These are phyloP conservation scores for Myiozetetes cayanensis DNA, from an alignment of 2,113 vertebrate species.

Conservation along the genomic window DNA sequence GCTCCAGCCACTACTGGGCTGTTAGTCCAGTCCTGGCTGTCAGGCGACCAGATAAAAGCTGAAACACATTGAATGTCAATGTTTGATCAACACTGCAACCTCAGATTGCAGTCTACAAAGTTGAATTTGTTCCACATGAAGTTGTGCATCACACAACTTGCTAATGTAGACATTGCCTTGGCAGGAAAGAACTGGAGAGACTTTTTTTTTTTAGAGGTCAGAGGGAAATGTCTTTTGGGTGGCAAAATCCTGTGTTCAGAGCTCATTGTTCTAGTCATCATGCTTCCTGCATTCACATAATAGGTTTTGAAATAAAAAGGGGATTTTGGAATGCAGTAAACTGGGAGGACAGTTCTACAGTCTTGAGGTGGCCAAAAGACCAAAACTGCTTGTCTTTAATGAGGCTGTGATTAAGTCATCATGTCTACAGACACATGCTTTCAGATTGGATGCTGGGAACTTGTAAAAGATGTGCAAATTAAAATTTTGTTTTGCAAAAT, in stretches of 20 bases:
- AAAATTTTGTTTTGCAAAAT: not conserved
- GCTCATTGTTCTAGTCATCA: not conserved
- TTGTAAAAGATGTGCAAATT: not conserved
- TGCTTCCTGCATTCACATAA: not conserved
- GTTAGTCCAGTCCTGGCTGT: not conserved
- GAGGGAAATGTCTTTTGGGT: not conserved
- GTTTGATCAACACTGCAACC: not conserved
- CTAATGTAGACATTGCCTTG: not conserved
- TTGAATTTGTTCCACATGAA: not conserved
- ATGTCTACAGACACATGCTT: not conserved
- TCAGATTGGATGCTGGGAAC: not conserved
- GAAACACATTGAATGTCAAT: not conserved
- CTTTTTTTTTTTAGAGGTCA: not conserved
- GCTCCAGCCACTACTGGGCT: not conserved
- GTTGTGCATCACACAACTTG: not conserved
- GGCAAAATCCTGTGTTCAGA: not conserved
- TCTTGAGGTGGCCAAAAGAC: not conserved
- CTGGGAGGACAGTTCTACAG: not conserved
- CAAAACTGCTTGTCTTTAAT: not conserved
- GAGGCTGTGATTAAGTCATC: not conserved
- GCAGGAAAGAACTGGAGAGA: not conserved
- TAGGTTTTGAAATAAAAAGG: not conserved
- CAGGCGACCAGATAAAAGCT: not conserved
- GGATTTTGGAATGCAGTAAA: not conserved
- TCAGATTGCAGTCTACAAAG: rapidly evolving